phyloP scores from a whole-genome alignment of 1,140 invertebrate genomes.

The Ephestia elutella region DNA sequence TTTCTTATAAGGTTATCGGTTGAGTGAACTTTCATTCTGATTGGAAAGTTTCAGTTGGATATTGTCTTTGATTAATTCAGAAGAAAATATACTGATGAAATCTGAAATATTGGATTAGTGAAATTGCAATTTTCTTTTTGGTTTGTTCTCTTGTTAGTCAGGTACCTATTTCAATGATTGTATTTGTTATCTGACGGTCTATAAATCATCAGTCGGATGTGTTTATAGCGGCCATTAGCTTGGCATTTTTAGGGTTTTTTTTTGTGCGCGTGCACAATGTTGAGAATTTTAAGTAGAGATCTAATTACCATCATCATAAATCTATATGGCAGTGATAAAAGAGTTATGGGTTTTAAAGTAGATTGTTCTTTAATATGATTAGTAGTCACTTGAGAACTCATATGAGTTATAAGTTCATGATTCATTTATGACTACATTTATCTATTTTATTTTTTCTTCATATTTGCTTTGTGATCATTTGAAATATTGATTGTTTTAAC shows the following conservation, averaged over 20 bases:
- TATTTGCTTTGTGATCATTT: too few relatives aligned
- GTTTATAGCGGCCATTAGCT: background rate
- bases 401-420: background rate
- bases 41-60: slow-evolving; percentile 5
- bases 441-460: too few relatives aligned
- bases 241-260: background rate
- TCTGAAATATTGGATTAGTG: background rate
- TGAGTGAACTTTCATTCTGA: slow-evolving; percentile 8
- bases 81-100: background rate
- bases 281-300: slow-evolving; percentile 2
- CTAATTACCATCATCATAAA: background rate
- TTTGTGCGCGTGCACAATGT: background rate
- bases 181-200: background rate
- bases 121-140: background rate
- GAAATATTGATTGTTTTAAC: too few relatives aligned
- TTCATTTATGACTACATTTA: background rate
- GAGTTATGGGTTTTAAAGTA: slow-evolving; percentile 1
- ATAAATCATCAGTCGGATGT: background rate
- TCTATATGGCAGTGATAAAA: background rate
- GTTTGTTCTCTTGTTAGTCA: background rate
- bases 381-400: background rate
- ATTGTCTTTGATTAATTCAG: slow-evolving; percentile 4
- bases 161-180: background rate
- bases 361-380: background rate
- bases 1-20: slow-evolving; percentile 14